Percentiles rank a stretch among this genome's conserved stretches.
Evolutionary conservation across 1,140 invertebrate genomes (phyloP).

Genomic region (Leptopilina boulardi): DNA sequence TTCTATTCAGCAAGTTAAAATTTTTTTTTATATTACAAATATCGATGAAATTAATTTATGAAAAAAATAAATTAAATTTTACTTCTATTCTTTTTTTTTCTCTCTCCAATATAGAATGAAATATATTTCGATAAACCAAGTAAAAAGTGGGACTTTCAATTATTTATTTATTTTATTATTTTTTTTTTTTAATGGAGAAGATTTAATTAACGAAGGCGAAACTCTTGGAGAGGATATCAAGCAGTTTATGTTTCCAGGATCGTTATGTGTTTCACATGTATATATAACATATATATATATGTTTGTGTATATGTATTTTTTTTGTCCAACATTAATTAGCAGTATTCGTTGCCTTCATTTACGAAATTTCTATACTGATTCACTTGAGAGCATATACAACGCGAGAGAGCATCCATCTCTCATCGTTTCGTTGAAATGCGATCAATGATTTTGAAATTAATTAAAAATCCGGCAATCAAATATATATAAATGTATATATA

Average conservation of each 20-base stretch:
- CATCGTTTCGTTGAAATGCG: neutral
- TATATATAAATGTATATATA: neutral
- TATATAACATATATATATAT: too few relatives aligned
- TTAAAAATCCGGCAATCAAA: conserved; percentile 22
- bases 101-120: too few relatives aligned
- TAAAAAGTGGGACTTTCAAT: neutral
- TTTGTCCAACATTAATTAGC: conserved; percentile 10
- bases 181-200: neutral
- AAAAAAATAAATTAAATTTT: too few relatives aligned
- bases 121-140: neutral
- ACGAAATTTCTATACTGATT: conserved; percentile 18
- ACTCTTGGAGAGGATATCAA: conserved; percentile 18
- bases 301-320: neutral
- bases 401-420: neutral
- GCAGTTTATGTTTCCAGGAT: conserved; percentile 19
- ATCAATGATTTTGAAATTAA: conserved; percentile 28
- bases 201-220: conserved; percentile 16
- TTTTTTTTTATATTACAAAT: too few relatives aligned
- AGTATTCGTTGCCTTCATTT: conserved; percentile 14
- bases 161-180: neutral
- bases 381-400: neutral
- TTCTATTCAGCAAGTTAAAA: too few relatives aligned
- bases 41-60: too few relatives aligned
- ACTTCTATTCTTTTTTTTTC: too few relatives aligned
- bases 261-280: neutral